Percentiles rank a stretch among this genome's conserved stretches.
Evolutionary conservation across 2,888 invertebrate genomes (phyloP).

Genomic region (Sipha maydis): DNA sequence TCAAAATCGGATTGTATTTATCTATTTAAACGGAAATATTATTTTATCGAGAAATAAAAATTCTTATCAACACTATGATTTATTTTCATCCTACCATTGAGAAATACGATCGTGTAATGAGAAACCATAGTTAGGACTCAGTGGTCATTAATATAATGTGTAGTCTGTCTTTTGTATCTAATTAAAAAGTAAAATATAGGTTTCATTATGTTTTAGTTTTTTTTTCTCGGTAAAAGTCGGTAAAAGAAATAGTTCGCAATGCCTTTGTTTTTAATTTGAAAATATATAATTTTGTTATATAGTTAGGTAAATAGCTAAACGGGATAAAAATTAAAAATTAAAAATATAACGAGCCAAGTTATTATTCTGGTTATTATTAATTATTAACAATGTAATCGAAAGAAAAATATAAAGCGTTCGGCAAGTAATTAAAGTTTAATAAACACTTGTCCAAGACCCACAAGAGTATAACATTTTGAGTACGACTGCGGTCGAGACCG

Average conservation of each 20-base stretch:
- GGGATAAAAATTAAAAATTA: too few species aligned
- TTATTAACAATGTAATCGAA: neutral
- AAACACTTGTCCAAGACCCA: neutral
- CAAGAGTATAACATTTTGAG: neutral
- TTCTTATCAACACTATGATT: neutral
- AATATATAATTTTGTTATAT: too few species aligned
- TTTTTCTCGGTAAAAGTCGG: neutral
- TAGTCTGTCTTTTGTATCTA: neutral
- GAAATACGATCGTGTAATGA: conserved; percentile 17
- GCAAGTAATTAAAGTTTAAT: neutral
- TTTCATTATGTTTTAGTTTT: neutral
- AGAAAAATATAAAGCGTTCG: neutral
- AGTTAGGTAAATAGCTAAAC: too few species aligned
- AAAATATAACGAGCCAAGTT: too few species aligned
- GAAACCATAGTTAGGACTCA: conserved; percentile 17
- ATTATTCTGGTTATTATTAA: neutral
- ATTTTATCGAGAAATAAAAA: neutral
- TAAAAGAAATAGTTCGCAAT: neutral
- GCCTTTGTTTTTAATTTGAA: neutral
- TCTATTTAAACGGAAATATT: neutral
- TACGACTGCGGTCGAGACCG: neutral
- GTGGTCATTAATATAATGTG: neutral
- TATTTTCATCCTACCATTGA: neutral
- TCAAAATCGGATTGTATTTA: neutral
- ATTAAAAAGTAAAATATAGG: conserved; percentile 34